Evolutionary conservation across 2,797 vertebrate species (phyloP).

Genomic region (Avahi laniger): DNA sequence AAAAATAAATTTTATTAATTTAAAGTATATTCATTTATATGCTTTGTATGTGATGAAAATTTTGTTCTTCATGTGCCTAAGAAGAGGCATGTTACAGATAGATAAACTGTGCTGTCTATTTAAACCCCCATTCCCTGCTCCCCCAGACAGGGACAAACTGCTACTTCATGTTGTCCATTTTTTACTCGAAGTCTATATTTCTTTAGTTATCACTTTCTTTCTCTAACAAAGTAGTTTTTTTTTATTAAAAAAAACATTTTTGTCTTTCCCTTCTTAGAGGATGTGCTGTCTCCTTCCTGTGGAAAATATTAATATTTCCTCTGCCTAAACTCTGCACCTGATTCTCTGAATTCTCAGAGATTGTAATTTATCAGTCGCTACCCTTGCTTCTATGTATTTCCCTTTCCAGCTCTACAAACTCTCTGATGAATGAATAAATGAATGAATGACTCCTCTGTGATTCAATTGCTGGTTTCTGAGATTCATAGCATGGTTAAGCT

Average conservation of each 20-base stretch:
- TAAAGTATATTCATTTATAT: not conserved
- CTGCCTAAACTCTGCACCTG: not conserved
- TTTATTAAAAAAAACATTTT: not conserved
- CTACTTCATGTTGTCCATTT: not conserved
- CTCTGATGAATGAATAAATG: not conserved
- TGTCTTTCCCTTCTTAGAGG: not conserved
- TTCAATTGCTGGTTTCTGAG: not conserved
- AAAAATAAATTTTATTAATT: not conserved
- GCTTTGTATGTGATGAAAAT: not conserved
- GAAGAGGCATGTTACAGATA: not conserved
- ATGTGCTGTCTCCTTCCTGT: not conserved
- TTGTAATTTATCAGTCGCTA: not conserved
- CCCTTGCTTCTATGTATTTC: not conserved
- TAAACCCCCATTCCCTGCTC: rapidly evolving
- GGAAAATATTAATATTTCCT: not conserved
- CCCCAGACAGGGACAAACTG: not conserved
- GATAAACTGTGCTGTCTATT: not conserved
- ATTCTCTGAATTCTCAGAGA: not conserved
- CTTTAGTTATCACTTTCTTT: not conserved
- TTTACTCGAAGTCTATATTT: not conserved
- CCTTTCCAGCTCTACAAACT: not conserved
- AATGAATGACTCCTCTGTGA: not conserved
- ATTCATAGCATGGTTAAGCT: not conserved
- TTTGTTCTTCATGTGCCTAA: not conserved
- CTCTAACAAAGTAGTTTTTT: not conserved